Evolutionary conservation across 2,888 invertebrate genomes (phyloP).

Genomic region (Eupithecia centaureata): DNA sequence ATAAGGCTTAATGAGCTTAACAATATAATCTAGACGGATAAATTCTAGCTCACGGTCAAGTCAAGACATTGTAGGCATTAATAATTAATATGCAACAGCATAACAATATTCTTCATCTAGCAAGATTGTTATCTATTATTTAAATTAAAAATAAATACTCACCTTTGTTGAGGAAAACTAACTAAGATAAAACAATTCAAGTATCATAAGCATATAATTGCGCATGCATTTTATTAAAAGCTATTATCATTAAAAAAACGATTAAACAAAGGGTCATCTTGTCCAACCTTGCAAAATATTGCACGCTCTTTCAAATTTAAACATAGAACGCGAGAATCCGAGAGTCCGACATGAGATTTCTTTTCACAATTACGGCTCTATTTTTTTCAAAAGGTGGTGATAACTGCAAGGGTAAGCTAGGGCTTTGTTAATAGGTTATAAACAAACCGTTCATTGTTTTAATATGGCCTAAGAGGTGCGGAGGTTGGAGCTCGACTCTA

Average conservation of each 20-base stretch:
- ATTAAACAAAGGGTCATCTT: conserved; percentile 41
- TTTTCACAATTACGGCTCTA: conserved; percentile 30
- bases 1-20: too few relatives aligned
- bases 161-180: conserved; percentile 35
- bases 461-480: conserved; percentile 36
- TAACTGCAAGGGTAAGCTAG: conserved; percentile 40
- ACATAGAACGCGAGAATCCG: neutral
- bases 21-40: conserved; percentile 6
- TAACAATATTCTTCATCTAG: conserved; percentile 21
- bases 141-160: conserved; percentile 24
- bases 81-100: conserved; percentile 13
- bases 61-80: conserved; percentile 8
- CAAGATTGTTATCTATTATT: conserved; percentile 25
- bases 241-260: conserved; percentile 32
- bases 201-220: conserved; percentile 22
- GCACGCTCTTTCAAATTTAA: neutral
- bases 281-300: conserved; percentile 31
- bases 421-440: conserved; percentile 53
- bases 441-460: conserved; percentile 57
- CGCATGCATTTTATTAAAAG: conserved; percentile 23
- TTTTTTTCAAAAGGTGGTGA: conserved; percentile 27
- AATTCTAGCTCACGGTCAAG: conserved; percentile 23
- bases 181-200: conserved; percentile 22
- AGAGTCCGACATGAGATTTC: conserved; percentile 16
- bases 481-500: conserved; percentile 13